Base-by-base conservation (phyloP, 2,888 invertebrate genomes). In the Pherbina coryleti region DNA sequence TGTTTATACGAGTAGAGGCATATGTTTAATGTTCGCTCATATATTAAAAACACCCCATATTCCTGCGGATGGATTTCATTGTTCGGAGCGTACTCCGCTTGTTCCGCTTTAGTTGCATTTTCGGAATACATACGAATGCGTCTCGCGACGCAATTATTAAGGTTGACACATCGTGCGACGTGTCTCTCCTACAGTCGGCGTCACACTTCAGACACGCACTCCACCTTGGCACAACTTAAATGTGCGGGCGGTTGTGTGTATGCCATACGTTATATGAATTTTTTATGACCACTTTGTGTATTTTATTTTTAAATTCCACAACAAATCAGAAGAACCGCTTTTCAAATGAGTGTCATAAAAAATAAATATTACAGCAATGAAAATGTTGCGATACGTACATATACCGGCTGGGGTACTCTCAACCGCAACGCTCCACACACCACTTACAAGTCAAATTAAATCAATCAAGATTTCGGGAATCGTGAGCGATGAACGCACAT, bases 291-390 rank as follows among this genome's bases (percentile, higher is more conserved):
- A 37, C 19, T 28, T 73, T 62, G 49, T 70, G 64, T n/a, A 28
- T 72, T 70, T 78, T 78, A 75, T 75, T 74, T 70, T 69, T 75
- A 57, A 51, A 74, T 51, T 51, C 71, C 53, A 51, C 66, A 5
- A 62, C 57, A 44, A 49, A 64, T 44, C 66, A 75, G 66, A 76
- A 55, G 69, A 78, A 69, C 73, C 79, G 71, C 76, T 79, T 78
- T 75, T 78, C 73, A 78, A 76, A 80, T 78, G 81, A 83, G 81
- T 83, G 82, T 85, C 83, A 84, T 84, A 83, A 84, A 85, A 78
- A 84, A 82, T 81, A 84, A 82, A 83, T 81, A 81, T 81, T 79
- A 77, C 67, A 62, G 76, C 75, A 78, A 79, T 67, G 72, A 78
- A 76, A 79, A 57, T 28, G 69, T 11, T 80, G 75, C 78, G 79